phyloP scores from a whole-genome alignment of 2,888 invertebrate species.

The Tineola bisselliella region DNA sequence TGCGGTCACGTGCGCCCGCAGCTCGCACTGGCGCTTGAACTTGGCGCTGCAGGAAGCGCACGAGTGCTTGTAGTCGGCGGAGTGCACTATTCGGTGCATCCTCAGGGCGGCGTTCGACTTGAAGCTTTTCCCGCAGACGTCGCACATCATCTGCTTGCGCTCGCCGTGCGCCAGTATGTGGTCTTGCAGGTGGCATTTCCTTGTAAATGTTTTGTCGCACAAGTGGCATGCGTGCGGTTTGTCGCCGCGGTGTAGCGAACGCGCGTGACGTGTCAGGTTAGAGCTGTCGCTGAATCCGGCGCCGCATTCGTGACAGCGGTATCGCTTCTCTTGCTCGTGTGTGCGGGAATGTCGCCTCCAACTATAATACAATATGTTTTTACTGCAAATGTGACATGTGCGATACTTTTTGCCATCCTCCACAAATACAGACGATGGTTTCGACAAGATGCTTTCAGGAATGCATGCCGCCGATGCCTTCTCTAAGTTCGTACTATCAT shows the following conservation, averaged over 20 bases:
- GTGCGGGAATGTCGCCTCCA: conserved; percentile 51
- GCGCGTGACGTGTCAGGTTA: conserved; percentile 44
- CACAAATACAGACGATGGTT: conserved; percentile 9
- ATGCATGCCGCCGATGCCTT: conserved; percentile 14
- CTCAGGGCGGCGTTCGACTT: conserved; percentile 54
- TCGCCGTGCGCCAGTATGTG: conserved; percentile 55
- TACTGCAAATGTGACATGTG: conserved; percentile 65
- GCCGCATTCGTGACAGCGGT: conserved; percentile 58
- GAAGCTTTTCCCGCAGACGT: conserved; percentile 57
- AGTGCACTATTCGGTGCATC: conserved; percentile 60
- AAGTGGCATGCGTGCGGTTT: conserved; percentile 42
- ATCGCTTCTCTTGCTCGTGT: conserved; percentile 40
- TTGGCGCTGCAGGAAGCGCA: conserved; percentile 38
- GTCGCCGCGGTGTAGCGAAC: conserved; percentile 56
- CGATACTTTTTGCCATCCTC: conserved; percentile 26
- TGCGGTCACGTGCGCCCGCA: conserved; percentile 46
- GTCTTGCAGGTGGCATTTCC: conserved; percentile 44
- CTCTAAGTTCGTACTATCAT: conserved; percentile 16
- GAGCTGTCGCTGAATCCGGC: conserved; percentile 55
- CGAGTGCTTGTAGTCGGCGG: conserved; percentile 34
- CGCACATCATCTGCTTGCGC: conserved; percentile 43
- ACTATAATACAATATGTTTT: conserved; percentile 48
- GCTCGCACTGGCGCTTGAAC: conserved; percentile 55
- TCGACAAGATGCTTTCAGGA: neutral
- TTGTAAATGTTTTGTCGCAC: conserved; percentile 57